Evolutionary conservation across 2,888 invertebrate species (phyloP).

Genomic region (Alviniconcha strummeri): DNA sequence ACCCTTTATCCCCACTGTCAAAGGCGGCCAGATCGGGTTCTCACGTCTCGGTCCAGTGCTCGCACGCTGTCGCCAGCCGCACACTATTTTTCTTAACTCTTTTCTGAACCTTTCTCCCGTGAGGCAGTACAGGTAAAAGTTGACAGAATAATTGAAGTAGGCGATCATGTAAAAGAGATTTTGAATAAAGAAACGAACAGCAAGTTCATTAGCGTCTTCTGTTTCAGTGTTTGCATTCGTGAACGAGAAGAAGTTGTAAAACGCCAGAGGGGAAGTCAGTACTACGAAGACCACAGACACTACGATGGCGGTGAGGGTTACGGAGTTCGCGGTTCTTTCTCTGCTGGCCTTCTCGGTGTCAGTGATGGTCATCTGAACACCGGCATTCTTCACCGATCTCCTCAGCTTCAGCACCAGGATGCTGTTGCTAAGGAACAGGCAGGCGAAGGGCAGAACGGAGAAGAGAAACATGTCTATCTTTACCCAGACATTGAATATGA

Average conservation of each 20-base stretch:
- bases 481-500: not conserved
- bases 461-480: not conserved
- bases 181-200: not conserved
- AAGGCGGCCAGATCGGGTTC: too few species aligned
- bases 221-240: not conserved
- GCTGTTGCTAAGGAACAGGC: not conserved
- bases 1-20: too few species aligned
- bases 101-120: not conserved
- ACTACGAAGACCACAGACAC: constrained; percentile 5
- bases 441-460: not conserved
- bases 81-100: not conserved
- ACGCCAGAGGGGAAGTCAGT: not conserved
- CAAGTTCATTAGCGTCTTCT: not conserved
- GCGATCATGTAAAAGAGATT: too few species aligned
- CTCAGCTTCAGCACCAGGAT: not conserved
- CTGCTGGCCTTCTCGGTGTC: not conserved
- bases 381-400: not conserved
- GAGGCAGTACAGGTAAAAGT: constrained; percentile 16
- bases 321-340: not conserved
- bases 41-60: too few species aligned
- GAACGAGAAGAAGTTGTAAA: not conserved
- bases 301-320: not conserved
- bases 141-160: not conserved
- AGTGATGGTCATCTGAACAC: not conserved
- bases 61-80: not conserved